A percentile compares a stretch with the other conserved stretches of the same genome.
phyloP scores from a whole-genome alignment of 2,888 invertebrate genomes.

The Pseudoips prasinana region DNA sequence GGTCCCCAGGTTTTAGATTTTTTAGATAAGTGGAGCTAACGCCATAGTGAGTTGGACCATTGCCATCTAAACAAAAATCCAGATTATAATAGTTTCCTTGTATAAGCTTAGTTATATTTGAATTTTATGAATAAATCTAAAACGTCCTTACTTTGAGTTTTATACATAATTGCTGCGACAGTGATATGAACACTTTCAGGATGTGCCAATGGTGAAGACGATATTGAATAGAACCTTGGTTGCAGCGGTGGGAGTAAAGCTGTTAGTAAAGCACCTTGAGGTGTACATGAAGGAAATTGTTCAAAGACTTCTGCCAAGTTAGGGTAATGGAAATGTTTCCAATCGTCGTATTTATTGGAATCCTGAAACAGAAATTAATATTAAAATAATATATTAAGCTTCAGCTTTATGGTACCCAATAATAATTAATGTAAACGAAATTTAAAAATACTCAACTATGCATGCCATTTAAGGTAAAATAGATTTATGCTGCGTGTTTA shows the following conservation, averaged over 20 bases:
- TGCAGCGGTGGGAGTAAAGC: conserved; percentile 92
- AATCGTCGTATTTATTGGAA: conserved; percentile 94
- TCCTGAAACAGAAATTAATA: conserved; percentile 80
- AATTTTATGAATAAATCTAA: too few species aligned
- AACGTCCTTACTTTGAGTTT: conserved; percentile 89
- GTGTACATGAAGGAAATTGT: conserved; percentile 92
- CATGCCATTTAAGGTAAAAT: too few species aligned
- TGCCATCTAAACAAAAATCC: conserved; percentile 83
- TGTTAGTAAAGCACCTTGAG: conserved; percentile 90
- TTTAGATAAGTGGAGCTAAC: conserved; percentile 96
- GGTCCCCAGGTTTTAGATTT: conserved; percentile 84
- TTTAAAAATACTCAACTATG: too few species aligned
- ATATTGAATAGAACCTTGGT: conserved; percentile 96
- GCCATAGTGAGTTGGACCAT: conserved; percentile 92
- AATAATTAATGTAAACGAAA: too few species aligned
- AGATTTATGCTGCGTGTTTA: too few species aligned
- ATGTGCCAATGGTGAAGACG: conserved; percentile 90
- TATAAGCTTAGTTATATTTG: too few species aligned
- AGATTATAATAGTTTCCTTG: too few species aligned
- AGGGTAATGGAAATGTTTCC: conserved; percentile 93
- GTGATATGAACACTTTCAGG: conserved; percentile 92
- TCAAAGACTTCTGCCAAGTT: conserved; percentile 93
- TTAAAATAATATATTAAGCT: too few species aligned
- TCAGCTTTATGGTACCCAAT: too few species aligned
- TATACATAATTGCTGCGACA: conserved; percentile 94